Evolutionary conservation across 1,140 invertebrate species (phyloP).

Genomic region (Fopius arisanus): DNA sequence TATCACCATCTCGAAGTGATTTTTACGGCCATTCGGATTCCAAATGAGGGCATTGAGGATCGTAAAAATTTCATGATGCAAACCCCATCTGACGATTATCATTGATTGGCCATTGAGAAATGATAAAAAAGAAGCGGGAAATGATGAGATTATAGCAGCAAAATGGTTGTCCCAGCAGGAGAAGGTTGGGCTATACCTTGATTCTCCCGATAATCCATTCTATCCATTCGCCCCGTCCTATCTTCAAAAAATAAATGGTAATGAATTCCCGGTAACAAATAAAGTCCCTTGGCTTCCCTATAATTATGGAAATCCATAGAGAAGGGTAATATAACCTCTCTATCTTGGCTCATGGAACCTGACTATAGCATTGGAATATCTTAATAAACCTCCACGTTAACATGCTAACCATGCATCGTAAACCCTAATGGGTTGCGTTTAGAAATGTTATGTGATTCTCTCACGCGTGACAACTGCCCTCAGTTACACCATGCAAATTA

Average conservation of each 20-base stretch:
- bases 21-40: too few species aligned
- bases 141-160: not conserved
- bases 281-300: slow-evolving; percentile 37
- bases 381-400: slow-evolving; percentile 36
- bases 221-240: slow-evolving; percentile 33
- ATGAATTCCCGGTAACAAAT: slow-evolving; percentile 49
- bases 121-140: too few species aligned
- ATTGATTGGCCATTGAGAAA: too few species aligned
- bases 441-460: slow-evolving; percentile 39
- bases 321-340: slow-evolving; percentile 25
- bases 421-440: slow-evolving; percentile 44
- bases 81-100: too few species aligned
- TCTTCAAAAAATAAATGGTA: slow-evolving; percentile 46
- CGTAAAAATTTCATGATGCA: not conserved
- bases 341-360: not conserved
- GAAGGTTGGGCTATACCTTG: not conserved
- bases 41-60: not conserved
- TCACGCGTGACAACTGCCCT: slow-evolving; percentile 41
- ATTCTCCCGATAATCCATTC: slow-evolving; percentile 40
- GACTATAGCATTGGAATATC: slow-evolving; percentile 38
- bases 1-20: not conserved
- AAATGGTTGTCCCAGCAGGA: not conserved
- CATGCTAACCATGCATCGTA: slow-evolving; percentile 33
- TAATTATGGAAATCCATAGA: slow-evolving; percentile 47
- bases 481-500: slow-evolving; percentile 2